A percentile compares a stretch with the other conserved stretches of the same genome.
Evolutionary conservation across 2,113 vertebrate species (phyloP).

Genomic region (Nannobrachium achirus): DNA sequence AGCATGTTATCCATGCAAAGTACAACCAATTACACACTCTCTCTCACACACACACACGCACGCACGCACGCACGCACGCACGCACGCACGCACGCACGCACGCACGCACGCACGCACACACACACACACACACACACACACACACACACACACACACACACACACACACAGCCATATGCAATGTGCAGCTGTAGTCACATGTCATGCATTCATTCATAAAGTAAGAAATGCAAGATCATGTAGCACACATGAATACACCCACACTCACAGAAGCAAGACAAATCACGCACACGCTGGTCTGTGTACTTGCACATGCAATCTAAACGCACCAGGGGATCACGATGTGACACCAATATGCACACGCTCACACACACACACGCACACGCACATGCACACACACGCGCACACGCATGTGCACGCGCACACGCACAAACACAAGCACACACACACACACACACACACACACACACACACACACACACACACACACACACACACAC

Average conservation of each 20-base stretch:
- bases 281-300: background rate
- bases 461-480: background rate
- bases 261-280: background rate
- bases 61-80: background rate
- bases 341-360: too few relatives aligned
- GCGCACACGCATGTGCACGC: background rate
- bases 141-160: too few relatives aligned
- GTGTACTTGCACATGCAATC: slow-evolving; percentile 24
- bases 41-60: slow-evolving; percentile 27
- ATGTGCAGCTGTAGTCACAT: background rate
- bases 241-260: slow-evolving; percentile 7
- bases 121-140: background rate
- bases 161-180: slow-evolving; percentile 28
- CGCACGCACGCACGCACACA: background rate
- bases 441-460: slow-evolving; percentile 16
- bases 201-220: slow-evolving; percentile 36
- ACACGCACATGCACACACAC: background rate
- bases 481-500: slow-evolving; percentile 13
- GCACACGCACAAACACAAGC: slow-evolving; percentile 3
- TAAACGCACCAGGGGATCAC: slow-evolving; percentile 23
- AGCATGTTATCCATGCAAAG: too few relatives aligned
- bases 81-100: slow-evolving; percentile 2
- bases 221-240: slow-evolving; percentile 30
- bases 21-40: slow-evolving; percentile 30
- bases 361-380: background rate